Conservation (phyloP, 2,113 vertebrate genomes). For the Xenopus laevis region DNA sequence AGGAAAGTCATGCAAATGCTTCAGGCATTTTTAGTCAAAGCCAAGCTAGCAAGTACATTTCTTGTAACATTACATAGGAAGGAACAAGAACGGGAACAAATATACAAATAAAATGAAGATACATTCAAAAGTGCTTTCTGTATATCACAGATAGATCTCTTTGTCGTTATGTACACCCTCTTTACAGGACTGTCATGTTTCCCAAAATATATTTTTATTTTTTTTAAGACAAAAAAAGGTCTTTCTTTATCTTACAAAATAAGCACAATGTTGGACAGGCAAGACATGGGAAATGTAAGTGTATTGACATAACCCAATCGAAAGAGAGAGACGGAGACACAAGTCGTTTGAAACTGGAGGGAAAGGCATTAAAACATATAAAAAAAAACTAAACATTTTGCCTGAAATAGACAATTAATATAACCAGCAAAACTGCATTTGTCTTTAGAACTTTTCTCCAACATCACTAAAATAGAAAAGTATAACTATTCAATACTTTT, state of each 20-base stretch:
- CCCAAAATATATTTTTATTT: background rate
- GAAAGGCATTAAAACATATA: too few species aligned
- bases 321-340: too few species aligned
- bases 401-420: too few species aligned
- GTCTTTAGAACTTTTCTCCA: background rate
- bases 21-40: constrained; percentile 13
- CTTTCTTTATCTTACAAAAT: background rate
- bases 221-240: background rate
- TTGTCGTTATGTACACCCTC: constrained; percentile 20
- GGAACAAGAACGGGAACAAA: constrained; percentile 6
- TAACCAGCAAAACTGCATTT: too few species aligned
- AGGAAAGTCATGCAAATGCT: constrained; percentile 16
- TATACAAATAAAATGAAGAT: constrained; percentile 35
- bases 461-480: background rate
- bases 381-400: too few species aligned
- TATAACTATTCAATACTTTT: too few species aligned
- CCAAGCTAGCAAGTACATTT: background rate
- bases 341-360: too few species aligned
- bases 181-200: constrained; percentile 3
- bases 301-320: too few species aligned
- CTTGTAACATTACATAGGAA: background rate
- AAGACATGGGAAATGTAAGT: too few species aligned
- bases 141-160: background rate
- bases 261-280: too few species aligned
- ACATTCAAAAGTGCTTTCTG: constrained; percentile 38